Conservation (phyloP, 2,113 vertebrate species). For the Plestiodon gilberti region DNA sequence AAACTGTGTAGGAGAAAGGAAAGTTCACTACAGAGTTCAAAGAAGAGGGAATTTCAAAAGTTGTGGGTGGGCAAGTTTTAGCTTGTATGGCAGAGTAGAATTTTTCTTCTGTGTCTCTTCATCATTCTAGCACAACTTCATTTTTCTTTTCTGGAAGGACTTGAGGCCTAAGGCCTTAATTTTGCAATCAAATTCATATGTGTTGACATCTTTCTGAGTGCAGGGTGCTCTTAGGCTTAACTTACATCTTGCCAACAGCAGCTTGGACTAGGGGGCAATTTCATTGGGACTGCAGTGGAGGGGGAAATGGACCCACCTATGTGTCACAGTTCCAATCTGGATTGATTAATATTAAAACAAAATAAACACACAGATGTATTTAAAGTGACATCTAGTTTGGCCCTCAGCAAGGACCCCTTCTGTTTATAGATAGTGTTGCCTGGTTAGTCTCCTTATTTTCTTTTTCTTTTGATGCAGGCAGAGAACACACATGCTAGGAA, state of each 20-base stretch:
- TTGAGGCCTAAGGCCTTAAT: background rate
- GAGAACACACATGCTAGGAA: too few relatives aligned
- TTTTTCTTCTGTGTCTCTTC: background rate
- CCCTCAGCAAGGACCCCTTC: too few relatives aligned
- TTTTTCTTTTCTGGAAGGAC: background rate
- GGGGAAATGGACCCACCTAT: too few relatives aligned
- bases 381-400: too few relatives aligned
- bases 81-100: background rate
- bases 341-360: too few relatives aligned
- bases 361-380: too few relatives aligned
- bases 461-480: too few relatives aligned
- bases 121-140: background rate
- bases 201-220: background rate
- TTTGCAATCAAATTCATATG: background rate
- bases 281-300: too few relatives aligned
- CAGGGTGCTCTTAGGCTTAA: background rate
- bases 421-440: too few relatives aligned
- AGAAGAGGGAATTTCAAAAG: background rate
- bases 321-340: too few relatives aligned
- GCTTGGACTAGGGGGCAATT: too few relatives aligned
- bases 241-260: background rate
- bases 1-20: background rate
- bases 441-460: too few relatives aligned
- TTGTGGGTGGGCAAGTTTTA: background rate
- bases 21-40: background rate